A percentile compares a stretch with the other conserved stretches of the same genome.
These are phyloP conservation scores for Pomatorhinus ruficollis DNA, from an alignment of 2,113 vertebrate genomes.

Conservation along the genomic window DNA sequence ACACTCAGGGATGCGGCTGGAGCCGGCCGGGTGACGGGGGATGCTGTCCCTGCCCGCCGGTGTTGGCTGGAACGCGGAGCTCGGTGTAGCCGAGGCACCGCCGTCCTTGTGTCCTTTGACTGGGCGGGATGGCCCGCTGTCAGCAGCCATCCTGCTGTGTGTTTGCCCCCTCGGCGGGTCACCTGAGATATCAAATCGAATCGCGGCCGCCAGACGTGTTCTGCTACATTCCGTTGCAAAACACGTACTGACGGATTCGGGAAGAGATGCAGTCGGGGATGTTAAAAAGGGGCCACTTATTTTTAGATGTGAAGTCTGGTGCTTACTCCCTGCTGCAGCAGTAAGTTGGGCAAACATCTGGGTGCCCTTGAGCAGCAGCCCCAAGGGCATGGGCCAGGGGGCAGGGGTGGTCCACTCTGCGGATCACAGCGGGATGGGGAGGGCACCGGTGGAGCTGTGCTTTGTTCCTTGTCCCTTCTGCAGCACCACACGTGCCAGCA, in stretches of 20 bases:
- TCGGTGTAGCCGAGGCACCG: not conserved
- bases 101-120: not conserved
- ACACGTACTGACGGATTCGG: not conserved
- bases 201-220: not conserved
- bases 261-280: not conserved
- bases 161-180: not conserved
- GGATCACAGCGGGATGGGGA: not conserved
- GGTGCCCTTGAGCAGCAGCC: constrained; percentile 42
- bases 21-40: not conserved
- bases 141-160: not conserved
- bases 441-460: not conserved
- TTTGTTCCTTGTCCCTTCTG: not conserved
- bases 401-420: not conserved
- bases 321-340: not conserved
- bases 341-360: not conserved
- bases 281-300: constrained; percentile 34
- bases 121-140: not conserved
- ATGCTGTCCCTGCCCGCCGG: too few species aligned
- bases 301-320: not conserved
- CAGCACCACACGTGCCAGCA: not conserved
- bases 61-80: not conserved
- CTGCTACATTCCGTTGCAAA: not conserved
- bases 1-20: not conserved
- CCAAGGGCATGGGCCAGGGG: not conserved
- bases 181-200: not conserved